Evolutionary conservation across 2,888 invertebrate species (phyloP).

Genomic region (Drosophila tanythrix): DNA sequence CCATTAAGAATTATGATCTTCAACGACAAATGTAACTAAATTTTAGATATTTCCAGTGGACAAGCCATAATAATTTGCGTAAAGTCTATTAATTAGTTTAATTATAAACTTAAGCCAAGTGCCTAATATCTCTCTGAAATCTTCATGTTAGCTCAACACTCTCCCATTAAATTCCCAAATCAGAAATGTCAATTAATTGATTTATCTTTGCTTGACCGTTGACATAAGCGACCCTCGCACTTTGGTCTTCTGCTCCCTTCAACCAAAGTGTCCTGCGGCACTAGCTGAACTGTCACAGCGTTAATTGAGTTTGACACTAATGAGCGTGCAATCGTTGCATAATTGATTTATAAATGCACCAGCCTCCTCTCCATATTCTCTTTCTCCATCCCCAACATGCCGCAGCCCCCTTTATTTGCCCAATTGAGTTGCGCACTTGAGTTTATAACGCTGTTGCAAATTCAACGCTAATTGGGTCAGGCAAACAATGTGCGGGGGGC

Average conservation of each 20-base stretch:
- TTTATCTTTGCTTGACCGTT: slow-evolving; percentile 41
- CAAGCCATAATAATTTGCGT: neutral
- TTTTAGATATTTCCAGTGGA: neutral
- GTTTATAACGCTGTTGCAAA: slow-evolving; percentile 74
- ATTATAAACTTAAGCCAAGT: neutral
- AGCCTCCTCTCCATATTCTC: neutral
- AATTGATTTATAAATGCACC: slow-evolving; percentile 79
- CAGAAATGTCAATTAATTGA: slow-evolving; percentile 45
- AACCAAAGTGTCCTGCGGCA: slow-evolving; percentile 25
- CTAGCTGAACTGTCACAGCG: slow-evolving; percentile 69
- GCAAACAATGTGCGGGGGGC: slow-evolving; percentile 59
- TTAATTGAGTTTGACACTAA: slow-evolving; percentile 81
- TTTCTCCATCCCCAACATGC: neutral
- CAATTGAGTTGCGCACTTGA: slow-evolving; percentile 60
- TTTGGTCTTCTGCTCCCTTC: slow-evolving; percentile 2
- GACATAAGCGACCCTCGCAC: slow-evolving; percentile 19
- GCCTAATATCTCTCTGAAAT: neutral
- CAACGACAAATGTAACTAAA: neutral
- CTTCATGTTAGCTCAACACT: neutral
- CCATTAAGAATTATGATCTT: neutral
- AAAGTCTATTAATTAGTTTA: neutral
- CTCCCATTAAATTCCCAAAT: slow-evolving; percentile 4
- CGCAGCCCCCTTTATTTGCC: neutral
- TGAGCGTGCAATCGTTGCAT: slow-evolving; percentile 80
- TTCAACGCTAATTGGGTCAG: slow-evolving; percentile 71